These are phyloP conservation scores for Deroplatys truncata DNA, from an alignment of 2,888 invertebrate species.

Conservation along the genomic window DNA sequence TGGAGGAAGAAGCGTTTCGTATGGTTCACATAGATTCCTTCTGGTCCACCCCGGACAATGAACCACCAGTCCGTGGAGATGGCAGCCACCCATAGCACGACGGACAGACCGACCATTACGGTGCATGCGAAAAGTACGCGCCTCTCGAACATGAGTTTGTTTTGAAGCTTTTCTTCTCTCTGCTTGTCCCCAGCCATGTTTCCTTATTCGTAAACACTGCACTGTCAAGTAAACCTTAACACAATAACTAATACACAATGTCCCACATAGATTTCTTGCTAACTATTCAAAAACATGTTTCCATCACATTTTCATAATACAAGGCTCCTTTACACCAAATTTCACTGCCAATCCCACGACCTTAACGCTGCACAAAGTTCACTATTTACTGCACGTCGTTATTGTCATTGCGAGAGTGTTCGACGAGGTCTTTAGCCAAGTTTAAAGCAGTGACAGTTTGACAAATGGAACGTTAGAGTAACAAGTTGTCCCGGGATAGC, in stretches of 20 bases:
- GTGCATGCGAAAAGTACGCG: constrained; percentile 69
- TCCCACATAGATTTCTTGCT: neutral
- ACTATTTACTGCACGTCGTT: neutral
- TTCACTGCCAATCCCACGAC: neutral
- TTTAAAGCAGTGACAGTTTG: neutral
- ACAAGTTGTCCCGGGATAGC: neutral
- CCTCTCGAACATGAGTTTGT: constrained; percentile 64
- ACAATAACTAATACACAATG: neutral
- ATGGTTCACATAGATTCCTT: constrained; percentile 51
- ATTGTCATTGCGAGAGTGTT: neutral
- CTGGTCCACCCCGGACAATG: constrained; percentile 47
- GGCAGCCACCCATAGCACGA: constrained; percentile 68
- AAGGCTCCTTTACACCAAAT: neutral
- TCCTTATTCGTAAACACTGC: neutral
- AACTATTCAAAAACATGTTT: neutral
- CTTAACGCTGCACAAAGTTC: neutral
- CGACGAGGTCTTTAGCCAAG: neutral
- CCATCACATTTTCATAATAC: neutral
- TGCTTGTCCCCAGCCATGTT: constrained; percentile 19
- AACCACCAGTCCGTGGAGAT: constrained; percentile 72
- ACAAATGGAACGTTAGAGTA: neutral
- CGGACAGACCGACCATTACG: constrained; percentile 58
- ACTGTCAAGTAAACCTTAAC: neutral
- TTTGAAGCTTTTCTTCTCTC: constrained; percentile 34
- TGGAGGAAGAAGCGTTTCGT: constrained; percentile 56